Base-by-base conservation (phyloP, 2,797 vertebrate species). In the Takifugu rubripes region DNA sequence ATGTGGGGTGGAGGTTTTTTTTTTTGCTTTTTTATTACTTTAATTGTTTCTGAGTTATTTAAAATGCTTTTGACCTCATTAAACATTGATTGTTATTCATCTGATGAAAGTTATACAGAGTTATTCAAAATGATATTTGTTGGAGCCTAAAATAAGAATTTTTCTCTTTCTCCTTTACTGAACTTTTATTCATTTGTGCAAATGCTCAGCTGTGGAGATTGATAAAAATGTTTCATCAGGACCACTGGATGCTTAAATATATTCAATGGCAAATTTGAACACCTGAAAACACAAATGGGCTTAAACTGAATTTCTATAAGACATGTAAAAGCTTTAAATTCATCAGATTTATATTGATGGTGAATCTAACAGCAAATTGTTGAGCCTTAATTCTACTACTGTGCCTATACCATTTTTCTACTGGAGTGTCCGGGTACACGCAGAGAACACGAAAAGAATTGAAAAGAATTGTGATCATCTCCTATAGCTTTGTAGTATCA, bases 391-490 rank as follows among this genome's bases (percentile, higher is more conserved):
- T 40, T 40, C 11, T 12, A 10, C 14, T 12, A 40, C 36, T 14
- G 36, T 12, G 45, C 24, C 31, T 21, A 25, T 62, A 66, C 33
- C 61, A 72, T 31, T 6, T 42, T 33, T 53, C 21, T 59, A 59
- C 53, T 24, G 64, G 36, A 42, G 36, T 40, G 36, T 11, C 36
- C 10, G 8, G 12, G 11, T 14, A 5, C 36, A 43, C 40, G n/a
- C 17, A 48, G 21, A 46, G 16, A n/a, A 48, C 46, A 48, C 3
- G 9, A 46, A 31, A 69, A 29, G 29, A 21, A 63, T 3, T 4
- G 25, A 58, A 25, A 59, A 67, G 33, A 64, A 69, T 72, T 62
- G 29, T 52, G 49, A 66, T 61, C 27, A 54, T 46, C 40, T 54
- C 10, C 1, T 55, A 61, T 60, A 44, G 54, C 52, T 64, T 75